Evolutionary conservation across 2,888 invertebrate species (phyloP).

Genomic region (Morpho deidamia): DNA sequence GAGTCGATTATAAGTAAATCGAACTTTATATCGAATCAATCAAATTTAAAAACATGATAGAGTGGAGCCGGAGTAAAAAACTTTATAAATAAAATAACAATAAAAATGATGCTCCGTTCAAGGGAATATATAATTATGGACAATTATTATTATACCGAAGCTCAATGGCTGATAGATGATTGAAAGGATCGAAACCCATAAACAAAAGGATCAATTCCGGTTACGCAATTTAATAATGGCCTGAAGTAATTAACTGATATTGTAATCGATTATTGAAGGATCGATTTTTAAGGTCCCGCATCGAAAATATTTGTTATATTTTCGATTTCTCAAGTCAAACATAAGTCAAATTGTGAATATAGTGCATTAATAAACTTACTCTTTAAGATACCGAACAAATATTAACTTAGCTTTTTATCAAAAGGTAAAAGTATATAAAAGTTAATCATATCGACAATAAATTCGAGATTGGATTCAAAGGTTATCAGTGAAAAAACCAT

Average conservation of each 20-base stretch:
- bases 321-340: too few relatives aligned
- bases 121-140: constrained; percentile 78
- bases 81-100: constrained; percentile 79
- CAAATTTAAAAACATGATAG: constrained; percentile 75
- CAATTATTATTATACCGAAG: constrained; percentile 77
- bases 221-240: constrained; percentile 73
- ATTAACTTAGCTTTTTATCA: too few relatives aligned
- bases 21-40: constrained; percentile 77
- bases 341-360: too few relatives aligned
- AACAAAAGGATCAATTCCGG: constrained; percentile 74
- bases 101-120: constrained; percentile 74
- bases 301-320: constrained; percentile 2
- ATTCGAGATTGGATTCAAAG: too few relatives aligned
- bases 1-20: constrained; percentile 70
- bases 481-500: too few relatives aligned
- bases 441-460: too few relatives aligned
- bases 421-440: too few relatives aligned
- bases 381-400: too few relatives aligned
- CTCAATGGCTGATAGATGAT: constrained; percentile 76
- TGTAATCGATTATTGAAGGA: constrained; percentile 47
- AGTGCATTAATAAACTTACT: too few relatives aligned
- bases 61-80: constrained; percentile 68
- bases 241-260: constrained; percentile 66
- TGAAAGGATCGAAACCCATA: constrained; percentile 76
- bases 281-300: constrained; percentile 14